Conservation (phyloP, 2,888 invertebrate genomes). For the Aspidiotus rigidus region DNA sequence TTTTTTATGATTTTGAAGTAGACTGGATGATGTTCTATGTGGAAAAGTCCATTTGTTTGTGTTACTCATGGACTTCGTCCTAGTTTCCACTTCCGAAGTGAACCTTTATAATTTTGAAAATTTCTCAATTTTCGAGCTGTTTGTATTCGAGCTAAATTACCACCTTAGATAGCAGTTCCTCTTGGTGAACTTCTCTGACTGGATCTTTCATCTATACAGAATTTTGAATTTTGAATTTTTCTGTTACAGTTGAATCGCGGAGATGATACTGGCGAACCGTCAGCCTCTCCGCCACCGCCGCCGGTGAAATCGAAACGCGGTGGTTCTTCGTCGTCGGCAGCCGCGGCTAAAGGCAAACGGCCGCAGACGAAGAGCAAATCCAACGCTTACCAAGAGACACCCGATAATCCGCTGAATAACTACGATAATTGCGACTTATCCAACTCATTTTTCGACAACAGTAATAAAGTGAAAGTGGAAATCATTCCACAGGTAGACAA, state of each 20-base stretch:
- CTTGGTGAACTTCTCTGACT: not conserved
- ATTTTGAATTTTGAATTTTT: not conserved
- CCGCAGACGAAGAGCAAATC: conserved; percentile 14
- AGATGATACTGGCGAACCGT: conserved; percentile 1
- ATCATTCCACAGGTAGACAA: conserved; percentile 32
- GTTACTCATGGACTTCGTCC: too few relatives aligned
- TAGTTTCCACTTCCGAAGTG: not conserved
- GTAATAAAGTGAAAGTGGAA: conserved; percentile 31
- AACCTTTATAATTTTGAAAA: not conserved
- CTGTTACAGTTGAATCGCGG: conserved; percentile 11
- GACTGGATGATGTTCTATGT: too few relatives aligned
- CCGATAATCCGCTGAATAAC: conserved; percentile 18
- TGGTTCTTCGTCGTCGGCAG: not conserved
- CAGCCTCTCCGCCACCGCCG: not conserved
- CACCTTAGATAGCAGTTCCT: too few relatives aligned
- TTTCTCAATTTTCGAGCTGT: too few relatives aligned
- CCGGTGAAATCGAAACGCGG: conserved; percentile 12
- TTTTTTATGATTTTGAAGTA: too few relatives aligned
- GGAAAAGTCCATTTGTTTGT: too few relatives aligned
- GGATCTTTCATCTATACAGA: not conserved
- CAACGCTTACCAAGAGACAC: not conserved
- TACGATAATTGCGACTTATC: conserved; percentile 28
- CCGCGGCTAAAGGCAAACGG: conserved; percentile 17
- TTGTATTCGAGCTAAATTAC: too few relatives aligned
- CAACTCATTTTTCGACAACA: conserved; percentile 27